Percentiles rank a stretch among this genome's conserved stretches.
Conservation (phyloP, 2,888 invertebrate species). For the Palloptera scutellata region DNA sequence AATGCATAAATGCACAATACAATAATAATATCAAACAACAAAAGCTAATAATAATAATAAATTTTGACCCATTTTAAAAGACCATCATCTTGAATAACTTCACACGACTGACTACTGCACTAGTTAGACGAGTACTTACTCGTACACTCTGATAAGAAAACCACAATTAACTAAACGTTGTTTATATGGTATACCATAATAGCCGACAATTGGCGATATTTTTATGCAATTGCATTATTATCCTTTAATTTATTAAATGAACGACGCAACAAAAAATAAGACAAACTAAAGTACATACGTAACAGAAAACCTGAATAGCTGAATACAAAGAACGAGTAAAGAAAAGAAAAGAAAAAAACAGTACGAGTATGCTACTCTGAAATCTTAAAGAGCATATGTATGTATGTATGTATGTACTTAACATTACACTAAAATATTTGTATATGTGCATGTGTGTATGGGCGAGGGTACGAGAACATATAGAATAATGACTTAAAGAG, state of each 20-base stretch:
- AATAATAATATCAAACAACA: background rate
- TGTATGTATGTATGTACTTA: too few relatives aligned
- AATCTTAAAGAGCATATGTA: too few relatives aligned
- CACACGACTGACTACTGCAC: background rate
- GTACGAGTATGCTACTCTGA: too few relatives aligned
- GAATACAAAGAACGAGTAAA: too few relatives aligned
- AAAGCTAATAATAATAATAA: constrained; percentile 3
- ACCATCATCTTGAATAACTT: constrained; percentile 14
- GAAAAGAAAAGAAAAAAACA: too few relatives aligned
- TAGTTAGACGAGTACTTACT: constrained; percentile 26
- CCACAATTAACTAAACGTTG: constrained; percentile 4
- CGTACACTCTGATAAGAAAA: constrained; percentile 14
- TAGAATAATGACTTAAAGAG: background rate
- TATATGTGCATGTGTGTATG: too few relatives aligned
- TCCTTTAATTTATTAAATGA: constrained; percentile 49
- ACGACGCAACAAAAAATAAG: too few relatives aligned
- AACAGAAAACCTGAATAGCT: too few relatives aligned
- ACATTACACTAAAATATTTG: too few relatives aligned
- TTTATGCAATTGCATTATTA: constrained; percentile 41
- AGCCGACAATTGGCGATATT: constrained; percentile 3
- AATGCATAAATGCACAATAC: background rate
- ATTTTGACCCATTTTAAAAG: constrained; percentile 35
- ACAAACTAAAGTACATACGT: too few relatives aligned
- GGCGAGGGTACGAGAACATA: too few relatives aligned
- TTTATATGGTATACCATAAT: too few relatives aligned